phyloP scores from a whole-genome alignment of 2,888 invertebrate genomes.

The Cacoxenus indagator region DNA sequence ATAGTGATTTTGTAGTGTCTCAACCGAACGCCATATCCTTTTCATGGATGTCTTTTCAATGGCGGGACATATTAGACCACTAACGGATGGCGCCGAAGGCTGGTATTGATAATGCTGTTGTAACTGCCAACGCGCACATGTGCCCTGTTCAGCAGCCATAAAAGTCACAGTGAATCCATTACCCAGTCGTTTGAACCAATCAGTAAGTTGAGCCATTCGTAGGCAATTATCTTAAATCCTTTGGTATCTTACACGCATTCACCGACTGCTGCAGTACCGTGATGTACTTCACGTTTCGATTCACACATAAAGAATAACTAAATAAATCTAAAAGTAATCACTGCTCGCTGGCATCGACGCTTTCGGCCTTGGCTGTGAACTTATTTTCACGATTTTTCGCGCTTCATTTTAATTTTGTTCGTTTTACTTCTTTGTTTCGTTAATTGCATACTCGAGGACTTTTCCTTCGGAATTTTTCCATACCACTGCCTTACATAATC shows the following conservation, averaged over 20 bases:
- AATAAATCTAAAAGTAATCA: background rate
- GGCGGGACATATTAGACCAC: background rate
- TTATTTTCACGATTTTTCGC: background rate
- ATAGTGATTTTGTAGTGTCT: background rate
- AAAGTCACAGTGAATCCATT: background rate
- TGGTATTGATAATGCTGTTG: background rate
- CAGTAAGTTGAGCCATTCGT: background rate
- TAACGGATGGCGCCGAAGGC: background rate
- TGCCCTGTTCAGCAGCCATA: background rate
- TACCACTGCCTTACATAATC: constrained; percentile 11
- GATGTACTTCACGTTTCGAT: background rate
- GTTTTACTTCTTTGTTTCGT: background rate
- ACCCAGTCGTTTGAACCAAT: background rate
- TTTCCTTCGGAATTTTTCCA: background rate
- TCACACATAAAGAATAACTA: background rate
- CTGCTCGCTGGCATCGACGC: background rate
- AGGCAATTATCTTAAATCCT: background rate
- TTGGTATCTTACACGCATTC: too few species aligned
- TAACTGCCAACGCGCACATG: background rate
- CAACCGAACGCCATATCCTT: background rate
- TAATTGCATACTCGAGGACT: background rate
- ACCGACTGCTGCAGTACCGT: too few species aligned
- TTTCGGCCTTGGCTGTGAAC: constrained; percentile 15
- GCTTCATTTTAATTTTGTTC: background rate
- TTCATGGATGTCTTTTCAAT: background rate